phyloP scores from a whole-genome alignment of 2,797 vertebrate genomes.

The Amblyraja radiata region DNA sequence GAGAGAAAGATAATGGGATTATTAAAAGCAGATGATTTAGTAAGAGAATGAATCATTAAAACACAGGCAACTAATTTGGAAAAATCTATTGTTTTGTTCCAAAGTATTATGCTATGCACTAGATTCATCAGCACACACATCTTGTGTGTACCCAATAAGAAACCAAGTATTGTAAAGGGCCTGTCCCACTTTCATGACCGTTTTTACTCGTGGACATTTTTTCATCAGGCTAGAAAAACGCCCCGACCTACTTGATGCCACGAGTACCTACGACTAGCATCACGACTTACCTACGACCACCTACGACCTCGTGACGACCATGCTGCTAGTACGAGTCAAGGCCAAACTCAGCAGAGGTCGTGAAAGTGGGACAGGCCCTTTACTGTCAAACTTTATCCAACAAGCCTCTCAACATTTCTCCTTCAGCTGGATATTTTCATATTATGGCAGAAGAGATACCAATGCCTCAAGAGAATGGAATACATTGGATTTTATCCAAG shows the following conservation, averaged over 20 bases:
- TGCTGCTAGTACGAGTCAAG: too few species aligned
- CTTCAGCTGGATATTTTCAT: neutral
- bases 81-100: neutral
- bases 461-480: neutral
- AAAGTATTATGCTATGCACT: neutral
- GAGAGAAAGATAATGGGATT: neutral
- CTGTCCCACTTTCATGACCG: too few species aligned
- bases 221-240: too few species aligned
- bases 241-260: too few species aligned
- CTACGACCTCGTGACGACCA: too few species aligned
- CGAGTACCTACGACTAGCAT: too few species aligned
- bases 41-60: too few species aligned
- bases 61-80: too few species aligned
- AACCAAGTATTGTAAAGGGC: neutral
- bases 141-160: neutral
- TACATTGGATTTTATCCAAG: neutral
- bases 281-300: too few species aligned
- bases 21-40: neutral
- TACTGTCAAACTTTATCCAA: neutral
- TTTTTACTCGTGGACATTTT: too few species aligned
- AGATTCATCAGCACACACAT: neutral
- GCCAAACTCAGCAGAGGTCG: too few species aligned
- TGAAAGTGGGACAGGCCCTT: too few species aligned
- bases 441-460: neutral
- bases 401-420: neutral